A percentile compares a stretch with the other conserved stretches of the same genome.
Evolutionary conservation across 2,888 invertebrate species (phyloP).

Genomic region (Carcina quercana): DNA sequence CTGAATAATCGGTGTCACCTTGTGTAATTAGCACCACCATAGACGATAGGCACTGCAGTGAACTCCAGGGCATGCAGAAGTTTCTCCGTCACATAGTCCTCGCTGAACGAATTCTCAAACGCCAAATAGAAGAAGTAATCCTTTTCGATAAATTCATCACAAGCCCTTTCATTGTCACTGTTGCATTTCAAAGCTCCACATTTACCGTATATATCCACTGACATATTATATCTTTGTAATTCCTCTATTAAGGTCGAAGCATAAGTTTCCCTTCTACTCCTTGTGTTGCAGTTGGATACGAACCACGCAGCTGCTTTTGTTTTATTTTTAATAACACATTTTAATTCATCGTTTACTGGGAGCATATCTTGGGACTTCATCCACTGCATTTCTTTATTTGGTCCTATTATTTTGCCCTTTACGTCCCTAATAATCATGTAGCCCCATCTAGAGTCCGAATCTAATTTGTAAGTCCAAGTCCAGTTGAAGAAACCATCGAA

Average conservation of each 20-base stretch:
- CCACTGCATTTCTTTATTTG: slow-evolving; percentile 43
- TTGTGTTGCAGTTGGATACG: slow-evolving; percentile 30
- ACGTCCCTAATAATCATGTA: slow-evolving; percentile 43
- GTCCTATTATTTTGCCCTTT: slow-evolving; percentile 35
- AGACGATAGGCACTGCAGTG: slow-evolving; percentile 77
- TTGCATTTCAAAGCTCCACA: slow-evolving; percentile 31
- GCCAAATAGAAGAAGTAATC: slow-evolving; percentile 44
- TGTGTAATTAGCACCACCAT: slow-evolving; percentile 76
- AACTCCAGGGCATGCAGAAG: slow-evolving; percentile 52
- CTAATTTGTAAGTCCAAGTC: slow-evolving; percentile 54
- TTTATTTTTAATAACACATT: slow-evolving; percentile 25
- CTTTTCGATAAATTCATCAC: slow-evolving; percentile 25
- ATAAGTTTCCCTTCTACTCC: slow-evolving; percentile 23
- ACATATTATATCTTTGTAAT: slow-evolving; percentile 14
- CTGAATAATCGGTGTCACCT: too few relatives aligned
- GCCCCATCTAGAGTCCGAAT: slow-evolving; percentile 47
- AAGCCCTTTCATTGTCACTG: slow-evolving; percentile 18
- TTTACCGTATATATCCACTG: slow-evolving; percentile 33
- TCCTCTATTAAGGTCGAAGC: slow-evolving; percentile 19
- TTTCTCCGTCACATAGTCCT: slow-evolving; percentile 47
- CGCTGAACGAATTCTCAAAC: slow-evolving; percentile 37
- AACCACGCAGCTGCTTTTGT: slow-evolving; percentile 33
- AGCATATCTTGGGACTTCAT: slow-evolving; percentile 31
- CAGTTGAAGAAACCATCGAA: slow-evolving; percentile 49
- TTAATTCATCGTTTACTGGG: slow-evolving; percentile 23